Percentiles rank a stretch among this genome's conserved stretches.
phyloP scores from a whole-genome alignment of 1,140 invertebrate genomes.

The fruit fly (Drosophila melanogaster) region DNA sequence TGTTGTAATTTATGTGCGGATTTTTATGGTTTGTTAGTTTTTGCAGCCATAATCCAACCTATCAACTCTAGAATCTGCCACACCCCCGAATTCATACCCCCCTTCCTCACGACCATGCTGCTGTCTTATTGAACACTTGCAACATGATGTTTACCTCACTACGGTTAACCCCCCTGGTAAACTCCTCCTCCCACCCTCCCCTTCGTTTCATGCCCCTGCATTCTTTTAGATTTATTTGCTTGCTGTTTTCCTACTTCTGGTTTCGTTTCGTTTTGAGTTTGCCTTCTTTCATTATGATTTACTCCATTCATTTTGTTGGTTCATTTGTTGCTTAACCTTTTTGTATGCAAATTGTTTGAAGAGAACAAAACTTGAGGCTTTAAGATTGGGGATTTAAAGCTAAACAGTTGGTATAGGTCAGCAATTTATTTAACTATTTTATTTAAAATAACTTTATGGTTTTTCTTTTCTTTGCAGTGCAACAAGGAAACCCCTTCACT shows the following conservation, averaged over 20 bases:
- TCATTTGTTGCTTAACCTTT: constrained; percentile 27
- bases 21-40: constrained; percentile 71
- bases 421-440: not conserved
- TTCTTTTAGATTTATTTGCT: constrained; percentile 32
- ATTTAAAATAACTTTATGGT: not conserved
- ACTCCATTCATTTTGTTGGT: constrained; percentile 13
- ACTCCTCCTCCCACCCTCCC: too few relatives aligned
- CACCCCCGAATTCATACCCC: not conserved
- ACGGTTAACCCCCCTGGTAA: not conserved
- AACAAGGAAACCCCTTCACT: not conserved
- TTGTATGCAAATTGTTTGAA: constrained; percentile 12
- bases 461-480: constrained; percentile 4
- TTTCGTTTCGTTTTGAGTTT: constrained; percentile 6
- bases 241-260: constrained; percentile 15
- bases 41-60: constrained; percentile 36
- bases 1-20: constrained; percentile 63
- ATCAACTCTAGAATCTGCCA: constrained; percentile 6
- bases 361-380: not conserved
- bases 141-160: constrained; percentile 47
- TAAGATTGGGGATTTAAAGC: too few relatives aligned
- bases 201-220: not conserved
- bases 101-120: not conserved
- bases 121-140: constrained; percentile 47
- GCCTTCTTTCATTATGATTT: constrained; percentile 12
- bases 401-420: not conserved